phyloP scores from a whole-genome alignment of 2,797 vertebrate species.

The Pelochelys cantorii region DNA sequence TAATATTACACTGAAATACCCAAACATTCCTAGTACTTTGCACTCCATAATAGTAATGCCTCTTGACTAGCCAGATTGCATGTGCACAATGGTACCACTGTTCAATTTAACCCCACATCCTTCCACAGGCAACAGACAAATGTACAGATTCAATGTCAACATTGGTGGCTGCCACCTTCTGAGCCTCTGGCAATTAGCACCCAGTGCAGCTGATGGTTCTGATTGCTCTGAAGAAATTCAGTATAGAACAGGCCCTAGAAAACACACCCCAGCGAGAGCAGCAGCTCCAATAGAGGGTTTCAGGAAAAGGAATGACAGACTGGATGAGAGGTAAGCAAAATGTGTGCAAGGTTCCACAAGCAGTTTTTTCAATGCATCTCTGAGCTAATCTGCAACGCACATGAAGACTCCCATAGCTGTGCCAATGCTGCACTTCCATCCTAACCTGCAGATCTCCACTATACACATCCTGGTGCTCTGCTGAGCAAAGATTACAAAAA shows the following conservation, averaged over 20 bases:
- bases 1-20: background rate
- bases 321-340: background rate
- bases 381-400: background rate
- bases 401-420: background rate
- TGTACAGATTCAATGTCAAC: accelerated
- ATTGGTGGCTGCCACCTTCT: accelerated
- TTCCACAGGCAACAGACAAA: background rate
- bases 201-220: background rate
- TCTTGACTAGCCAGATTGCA: background rate
- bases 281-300: background rate
- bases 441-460: background rate
- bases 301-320: background rate
- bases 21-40: background rate
- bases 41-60: background rate
- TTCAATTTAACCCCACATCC: background rate
- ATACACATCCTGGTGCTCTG: background rate
- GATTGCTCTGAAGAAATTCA: background rate
- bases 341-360: too few species aligned
- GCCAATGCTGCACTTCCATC: background rate
- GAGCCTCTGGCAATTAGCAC: background rate
- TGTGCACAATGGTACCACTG: background rate
- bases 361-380: background rate
- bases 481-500: background rate
- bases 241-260: background rate
- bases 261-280: background rate